Conservation (phyloP, 2,888 invertebrate genomes). For the Chloromyia formosa region DNA sequence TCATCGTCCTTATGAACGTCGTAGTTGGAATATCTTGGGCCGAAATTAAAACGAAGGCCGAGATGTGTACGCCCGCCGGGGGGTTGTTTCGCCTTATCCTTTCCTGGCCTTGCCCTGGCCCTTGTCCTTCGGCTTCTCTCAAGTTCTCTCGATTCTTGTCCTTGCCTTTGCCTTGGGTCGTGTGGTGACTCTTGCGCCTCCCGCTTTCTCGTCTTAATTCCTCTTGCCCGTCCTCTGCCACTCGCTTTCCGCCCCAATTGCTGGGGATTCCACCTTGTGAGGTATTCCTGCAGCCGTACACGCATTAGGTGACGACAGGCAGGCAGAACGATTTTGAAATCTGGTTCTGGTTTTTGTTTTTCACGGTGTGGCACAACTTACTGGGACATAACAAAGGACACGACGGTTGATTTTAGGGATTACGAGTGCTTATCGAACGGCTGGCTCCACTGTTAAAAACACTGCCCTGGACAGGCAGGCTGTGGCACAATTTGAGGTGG, state of each 20-base stretch:
- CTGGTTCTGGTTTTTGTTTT: slow-evolving; percentile 17
- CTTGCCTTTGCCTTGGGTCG: slow-evolving; percentile 19
- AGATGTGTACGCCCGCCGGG: not conserved
- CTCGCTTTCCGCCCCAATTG: not conserved
- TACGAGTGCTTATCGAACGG: slow-evolving; percentile 7
- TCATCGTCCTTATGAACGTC: slow-evolving; percentile 15
- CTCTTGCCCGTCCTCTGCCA: not conserved
- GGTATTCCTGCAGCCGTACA: not conserved
- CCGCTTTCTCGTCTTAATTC: not conserved
- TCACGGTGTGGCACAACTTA: not conserved
- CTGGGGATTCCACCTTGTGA: slow-evolving; percentile 4
- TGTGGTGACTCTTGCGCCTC: not conserved
- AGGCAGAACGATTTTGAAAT: not conserved
- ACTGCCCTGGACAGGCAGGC: not conserved
- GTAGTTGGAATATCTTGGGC: not conserved
- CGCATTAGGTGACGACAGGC: slow-evolving; percentile 23
- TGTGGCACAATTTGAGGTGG: not conserved
- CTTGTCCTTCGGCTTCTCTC: slow-evolving; percentile 21
- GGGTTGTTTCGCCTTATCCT: not conserved
- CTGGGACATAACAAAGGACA: slow-evolving; percentile 24
- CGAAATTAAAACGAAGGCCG: slow-evolving; percentile 14
- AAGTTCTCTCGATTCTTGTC: slow-evolving; percentile 7
- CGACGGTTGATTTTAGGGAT: slow-evolving; percentile 25
- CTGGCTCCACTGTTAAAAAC: slow-evolving; percentile 8
- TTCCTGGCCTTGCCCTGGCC: not conserved